Conservation (phyloP, 2,797 vertebrate genomes). For the Paedocypris micromegethes region DNA sequence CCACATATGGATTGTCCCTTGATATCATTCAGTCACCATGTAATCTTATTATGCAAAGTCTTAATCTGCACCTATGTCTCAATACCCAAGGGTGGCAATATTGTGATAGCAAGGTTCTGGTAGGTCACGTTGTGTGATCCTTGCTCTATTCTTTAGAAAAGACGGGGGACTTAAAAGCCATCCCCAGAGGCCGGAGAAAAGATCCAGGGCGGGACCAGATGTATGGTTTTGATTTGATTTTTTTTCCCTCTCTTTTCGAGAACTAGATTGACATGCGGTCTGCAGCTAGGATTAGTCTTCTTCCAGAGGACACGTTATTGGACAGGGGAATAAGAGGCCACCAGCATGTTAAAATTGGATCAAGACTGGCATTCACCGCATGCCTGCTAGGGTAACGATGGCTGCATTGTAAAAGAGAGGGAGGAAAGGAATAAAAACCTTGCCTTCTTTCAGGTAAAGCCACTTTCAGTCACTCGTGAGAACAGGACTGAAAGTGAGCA, state of each 20-base stretch:
- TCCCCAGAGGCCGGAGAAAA: slow-evolving; percentile 72
- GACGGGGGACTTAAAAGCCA: slow-evolving; percentile 82
- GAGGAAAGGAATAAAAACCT: slow-evolving; percentile 74
- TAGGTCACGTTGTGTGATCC: slow-evolving; percentile 91
- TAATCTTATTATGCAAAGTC: slow-evolving; percentile 96
- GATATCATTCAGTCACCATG: slow-evolving; percentile 91
- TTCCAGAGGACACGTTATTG: slow-evolving; percentile 92
- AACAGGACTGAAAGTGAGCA: slow-evolving; percentile 57
- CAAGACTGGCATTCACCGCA: slow-evolving; percentile 80
- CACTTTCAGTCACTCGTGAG: slow-evolving; percentile 87
- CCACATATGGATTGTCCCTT: slow-evolving; percentile 88
- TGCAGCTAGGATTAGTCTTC: slow-evolving; percentile 86
- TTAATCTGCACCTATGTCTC: slow-evolving; percentile 88
- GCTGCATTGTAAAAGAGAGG: slow-evolving; percentile 78
- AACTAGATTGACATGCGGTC: slow-evolving; percentile 86
- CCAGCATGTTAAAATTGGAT: slow-evolving; percentile 83
- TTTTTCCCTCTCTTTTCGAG: slow-evolving; percentile 52
- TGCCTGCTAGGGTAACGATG: slow-evolving; percentile 66
- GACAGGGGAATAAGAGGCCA: slow-evolving; percentile 89
- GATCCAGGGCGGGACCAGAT: slow-evolving; percentile 73
- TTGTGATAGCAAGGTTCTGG: slow-evolving; percentile 89
- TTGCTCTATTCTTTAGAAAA: slow-evolving; percentile 86
- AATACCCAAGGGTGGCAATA: slow-evolving; percentile 80
- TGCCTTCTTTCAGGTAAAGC: slow-evolving; percentile 88
- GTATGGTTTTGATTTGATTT: slow-evolving; percentile 60